Evolutionary conservation across 2,888 invertebrate species (phyloP).

Genomic region (Phalera bucephala): DNA sequence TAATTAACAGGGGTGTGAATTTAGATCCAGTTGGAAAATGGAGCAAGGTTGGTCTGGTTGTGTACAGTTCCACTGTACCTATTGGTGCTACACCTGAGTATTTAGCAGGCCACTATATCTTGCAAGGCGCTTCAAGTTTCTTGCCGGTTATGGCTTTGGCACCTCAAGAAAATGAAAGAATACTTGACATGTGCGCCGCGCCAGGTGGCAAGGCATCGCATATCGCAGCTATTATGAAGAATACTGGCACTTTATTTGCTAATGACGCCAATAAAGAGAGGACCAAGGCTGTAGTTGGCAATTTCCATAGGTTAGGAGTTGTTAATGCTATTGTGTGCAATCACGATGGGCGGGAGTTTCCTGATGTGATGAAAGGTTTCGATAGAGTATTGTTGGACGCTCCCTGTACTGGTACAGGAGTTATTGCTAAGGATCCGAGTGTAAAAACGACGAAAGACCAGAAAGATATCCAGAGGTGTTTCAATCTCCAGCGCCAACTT

Average conservation of each 20-base stretch:
- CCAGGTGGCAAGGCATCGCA: constrained; percentile 99
- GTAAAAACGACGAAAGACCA: constrained; percentile 97
- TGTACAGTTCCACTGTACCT: constrained; percentile 98
- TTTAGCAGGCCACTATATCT: constrained; percentile 98
- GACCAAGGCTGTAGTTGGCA: constrained; percentile 96
- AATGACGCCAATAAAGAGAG: constrained; percentile 97
- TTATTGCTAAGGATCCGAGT: constrained; percentile 97
- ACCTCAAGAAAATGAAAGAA: constrained; percentile 96
- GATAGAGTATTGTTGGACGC: constrained; percentile 98
- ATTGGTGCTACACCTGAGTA: constrained; percentile 99
- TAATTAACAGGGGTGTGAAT: constrained; percentile 98
- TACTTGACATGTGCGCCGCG: constrained; percentile 98
- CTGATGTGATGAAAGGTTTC: constrained; percentile 93
- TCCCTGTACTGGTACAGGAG: constrained; percentile 99
- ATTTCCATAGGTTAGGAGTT: constrained; percentile 97
- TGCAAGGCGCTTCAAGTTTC: constrained; percentile 98
- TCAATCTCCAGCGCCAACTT: constrained; percentile 95
- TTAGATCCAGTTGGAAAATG: constrained; percentile 99
- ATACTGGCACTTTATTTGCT: constrained; percentile 97
- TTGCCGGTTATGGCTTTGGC: constrained; percentile 99
- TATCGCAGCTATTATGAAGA: constrained; percentile 98
- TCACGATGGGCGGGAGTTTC: constrained; percentile 94
- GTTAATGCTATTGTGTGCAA: constrained; percentile 95
- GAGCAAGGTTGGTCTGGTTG: constrained; percentile 98
- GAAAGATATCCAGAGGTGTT: constrained; percentile 94